phyloP scores from a whole-genome alignment of 2,888 invertebrate genomes.

The Argynnis bischoffii region DNA sequence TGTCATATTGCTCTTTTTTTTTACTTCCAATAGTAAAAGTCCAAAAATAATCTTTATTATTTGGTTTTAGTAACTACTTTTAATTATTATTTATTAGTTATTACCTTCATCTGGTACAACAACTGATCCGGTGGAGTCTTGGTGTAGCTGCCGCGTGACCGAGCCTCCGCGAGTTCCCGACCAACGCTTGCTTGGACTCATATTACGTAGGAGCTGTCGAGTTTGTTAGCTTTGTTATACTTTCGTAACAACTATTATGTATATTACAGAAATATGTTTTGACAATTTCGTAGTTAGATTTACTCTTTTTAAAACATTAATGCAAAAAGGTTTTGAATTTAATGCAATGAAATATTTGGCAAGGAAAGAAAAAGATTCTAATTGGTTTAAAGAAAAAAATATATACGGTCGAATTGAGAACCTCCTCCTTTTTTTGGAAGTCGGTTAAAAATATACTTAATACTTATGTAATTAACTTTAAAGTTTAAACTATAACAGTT shows the following conservation, averaged over 20 bases:
- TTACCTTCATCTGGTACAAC: conserved; percentile 74
- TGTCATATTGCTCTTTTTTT: background rate
- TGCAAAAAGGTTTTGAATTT: no score
- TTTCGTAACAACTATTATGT: background rate
- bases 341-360: no score
- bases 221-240: conserved; percentile 13
- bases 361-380: no score
- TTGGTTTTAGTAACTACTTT: background rate
- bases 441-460: no score
- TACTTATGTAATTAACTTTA: no score
- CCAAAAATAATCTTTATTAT: background rate
- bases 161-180: conserved; percentile 54
- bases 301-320: no score
- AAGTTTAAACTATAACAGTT: no score
- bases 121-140: conserved; percentile 85
- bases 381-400: no score
- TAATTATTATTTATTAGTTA: background rate
- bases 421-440: no score
- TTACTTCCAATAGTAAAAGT: background rate
- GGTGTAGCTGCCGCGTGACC: conserved; percentile 59
- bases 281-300: no score
- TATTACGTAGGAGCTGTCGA: conserved; percentile 83
- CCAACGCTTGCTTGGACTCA: conserved; percentile 74
- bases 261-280: background rate
- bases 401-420: no score